Base-by-base conservation (phyloP, 2,888 invertebrate species). In the Noctua janthina region DNA sequence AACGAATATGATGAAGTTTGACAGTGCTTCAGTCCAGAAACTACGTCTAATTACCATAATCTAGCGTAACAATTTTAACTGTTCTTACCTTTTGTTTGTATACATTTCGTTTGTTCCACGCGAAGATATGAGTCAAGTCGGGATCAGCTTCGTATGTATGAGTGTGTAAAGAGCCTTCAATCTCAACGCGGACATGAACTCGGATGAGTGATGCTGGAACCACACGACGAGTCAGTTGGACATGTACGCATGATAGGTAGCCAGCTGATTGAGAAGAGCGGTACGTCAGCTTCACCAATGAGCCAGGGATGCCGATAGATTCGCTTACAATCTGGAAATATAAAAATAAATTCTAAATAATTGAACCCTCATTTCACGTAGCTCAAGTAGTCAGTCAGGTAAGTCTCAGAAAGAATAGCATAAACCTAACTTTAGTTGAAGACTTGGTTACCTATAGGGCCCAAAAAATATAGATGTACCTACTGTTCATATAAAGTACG, bases 81-180 rank as follows among this genome's bases (percentile, higher is more conserved):
- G 0, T 35, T 49, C 20, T 78, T 88, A 96, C 99, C 97, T 99
- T 99, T 96, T 99, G 99, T 92, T 99, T 98, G 96, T 99, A 99
- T 67, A 99, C 99, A 95, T 99, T 99, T 85, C 99, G 97, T 94
- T 99, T 99, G 95, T 99, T 99, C 99, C 99, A 99, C 4, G 99
- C 99, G 94, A 99, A 99, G 15, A 99, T 99, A 95, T 99, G 99
- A 75, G 98, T 99, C 81, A 99, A 97, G 93, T 99, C 99, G 0
- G 99, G 99, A 95, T 99, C 99, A 0, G 99, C 99, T 95, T 99
- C 99, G 94, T 99, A 99, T 1, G 98, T 98, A 95, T 98, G 98
- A 23, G 99, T 98, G 94, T 99, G 98, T 23, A 99, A 97, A 2
- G 99, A 99, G 10, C 99, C 99, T 95, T 99, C 99, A 82, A 99